These are phyloP conservation scores for Coleophora deauratella DNA, from an alignment of 2,888 invertebrate species.

Conservation along the genomic window DNA sequence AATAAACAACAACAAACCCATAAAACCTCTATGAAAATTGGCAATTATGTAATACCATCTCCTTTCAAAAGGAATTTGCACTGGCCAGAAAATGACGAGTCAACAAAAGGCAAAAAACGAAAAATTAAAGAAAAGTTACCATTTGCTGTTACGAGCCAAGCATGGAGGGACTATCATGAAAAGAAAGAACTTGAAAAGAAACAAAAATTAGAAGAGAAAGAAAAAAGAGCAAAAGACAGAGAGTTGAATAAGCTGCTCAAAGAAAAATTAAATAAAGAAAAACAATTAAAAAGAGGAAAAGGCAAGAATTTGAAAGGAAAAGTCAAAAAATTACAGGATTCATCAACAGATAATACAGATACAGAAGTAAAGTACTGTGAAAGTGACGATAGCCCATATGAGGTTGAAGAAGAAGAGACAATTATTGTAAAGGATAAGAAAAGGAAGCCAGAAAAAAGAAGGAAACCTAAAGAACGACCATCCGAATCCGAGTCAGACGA, in stretches of 20 bases:
- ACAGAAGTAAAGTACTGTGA: conserved; percentile 4
- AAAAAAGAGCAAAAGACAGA: conserved; percentile 4
- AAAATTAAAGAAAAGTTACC: conserved; percentile 2
- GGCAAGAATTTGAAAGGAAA: not conserved
- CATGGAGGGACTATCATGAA: conserved; percentile 1
- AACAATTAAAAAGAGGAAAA: not conserved
- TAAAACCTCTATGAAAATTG: conserved; percentile 1
- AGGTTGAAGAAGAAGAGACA: conserved; percentile 1
- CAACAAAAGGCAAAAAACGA: conserved; percentile 3
- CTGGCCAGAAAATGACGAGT: conserved; percentile 4
- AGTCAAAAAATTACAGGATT: not conserved
- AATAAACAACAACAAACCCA: not conserved
- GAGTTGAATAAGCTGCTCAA: conserved; percentile 3
- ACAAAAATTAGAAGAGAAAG: conserved; percentile 3
- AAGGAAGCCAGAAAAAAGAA: not conserved
- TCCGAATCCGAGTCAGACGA: conserved; percentile 2
- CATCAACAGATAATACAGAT: conserved; percentile 6
- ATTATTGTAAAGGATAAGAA: not conserved
- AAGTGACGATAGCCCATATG: conserved; percentile 9
- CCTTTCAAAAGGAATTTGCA: conserved; percentile 21
- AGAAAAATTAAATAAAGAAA: not conserved
- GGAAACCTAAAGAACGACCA: not conserved
- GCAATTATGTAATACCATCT: conserved; percentile 22
- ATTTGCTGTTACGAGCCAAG: conserved; percentile 1
- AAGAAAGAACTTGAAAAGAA: conserved; percentile 4